Percentiles rank a stretch among this genome's conserved stretches.
Evolutionary conservation across 2,797 vertebrate species (phyloP).

Genomic region (Eurystomus glaucurus): DNA sequence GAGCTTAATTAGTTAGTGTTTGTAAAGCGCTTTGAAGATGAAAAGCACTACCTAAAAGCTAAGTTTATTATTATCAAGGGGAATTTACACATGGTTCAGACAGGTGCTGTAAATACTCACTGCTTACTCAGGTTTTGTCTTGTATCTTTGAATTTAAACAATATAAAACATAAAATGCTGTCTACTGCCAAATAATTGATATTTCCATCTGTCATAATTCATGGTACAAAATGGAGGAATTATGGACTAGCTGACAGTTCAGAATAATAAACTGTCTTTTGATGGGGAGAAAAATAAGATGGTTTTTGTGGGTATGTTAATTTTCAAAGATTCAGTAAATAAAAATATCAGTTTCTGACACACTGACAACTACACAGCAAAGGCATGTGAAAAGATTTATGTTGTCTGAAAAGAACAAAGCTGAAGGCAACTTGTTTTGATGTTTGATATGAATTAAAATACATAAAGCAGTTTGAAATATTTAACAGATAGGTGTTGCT

Average conservation of each 20-base stretch:
- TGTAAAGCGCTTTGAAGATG: constrained; percentile 42
- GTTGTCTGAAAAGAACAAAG: constrained; percentile 3
- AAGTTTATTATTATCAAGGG: constrained; percentile 20
- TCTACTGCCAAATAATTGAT: constrained; percentile 17
- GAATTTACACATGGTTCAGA: constrained; percentile 22
- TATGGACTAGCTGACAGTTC: not conserved
- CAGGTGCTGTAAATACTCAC: constrained; percentile 30
- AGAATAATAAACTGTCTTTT: constrained; percentile 41
- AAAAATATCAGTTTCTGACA: constrained; percentile 2
- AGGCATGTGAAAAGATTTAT: not conserved
- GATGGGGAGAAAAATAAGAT: not conserved
- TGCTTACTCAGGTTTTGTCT: constrained; percentile 28
- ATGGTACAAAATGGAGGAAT: constrained; percentile 21
- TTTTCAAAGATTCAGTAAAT: constrained; percentile 41
- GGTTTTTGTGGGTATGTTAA: not conserved
- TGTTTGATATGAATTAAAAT: constrained; percentile 17
- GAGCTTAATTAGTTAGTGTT: constrained; percentile 59
- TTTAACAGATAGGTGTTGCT: not conserved
- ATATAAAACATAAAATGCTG: constrained; percentile 48
- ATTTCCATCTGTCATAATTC: constrained; percentile 15
- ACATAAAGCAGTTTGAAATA: not conserved
- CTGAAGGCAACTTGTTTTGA: constrained; percentile 11
- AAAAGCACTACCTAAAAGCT: constrained; percentile 52
- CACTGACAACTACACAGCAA: not conserved
- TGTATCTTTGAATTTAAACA: constrained; percentile 41